phyloP scores from a whole-genome alignment of 2,888 invertebrate species.

The Metalampra italica region DNA sequence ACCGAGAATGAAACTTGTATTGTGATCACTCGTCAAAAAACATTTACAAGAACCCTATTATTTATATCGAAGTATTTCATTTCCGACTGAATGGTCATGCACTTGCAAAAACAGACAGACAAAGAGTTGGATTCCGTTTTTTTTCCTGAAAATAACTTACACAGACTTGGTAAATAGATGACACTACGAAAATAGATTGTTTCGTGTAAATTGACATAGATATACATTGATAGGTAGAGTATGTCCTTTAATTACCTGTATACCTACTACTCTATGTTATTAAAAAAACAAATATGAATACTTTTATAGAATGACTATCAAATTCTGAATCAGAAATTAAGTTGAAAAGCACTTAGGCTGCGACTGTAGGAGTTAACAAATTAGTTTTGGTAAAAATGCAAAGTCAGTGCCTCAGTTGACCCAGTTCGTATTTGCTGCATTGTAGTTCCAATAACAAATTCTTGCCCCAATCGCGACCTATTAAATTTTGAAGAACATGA shows the following conservation, averaged over 20 bases:
- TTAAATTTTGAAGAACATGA: no score
- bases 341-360: not conserved
- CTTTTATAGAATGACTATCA: not conserved
- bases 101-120: slow-evolving; percentile 53
- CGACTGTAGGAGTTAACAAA: not conserved
- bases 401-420: not conserved
- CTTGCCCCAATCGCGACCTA: not conserved
- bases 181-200: no score
- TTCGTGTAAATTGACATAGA: no score
- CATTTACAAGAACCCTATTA: slow-evolving; percentile 33
- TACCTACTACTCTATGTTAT: no score
- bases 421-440: not conserved
- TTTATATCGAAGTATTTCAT: slow-evolving; percentile 38
- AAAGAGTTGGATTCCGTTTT: slow-evolving; percentile 2
- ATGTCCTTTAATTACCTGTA: no score
- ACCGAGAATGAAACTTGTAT: slow-evolving; percentile 37
- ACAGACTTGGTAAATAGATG: no score
- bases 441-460: not conserved
- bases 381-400: not conserved
- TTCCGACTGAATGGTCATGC: slow-evolving; percentile 44
- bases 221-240: no score
- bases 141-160: no score
- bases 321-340: not conserved
- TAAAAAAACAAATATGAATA: no score
- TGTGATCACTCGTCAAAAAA: slow-evolving; percentile 34